A percentile compares a stretch with the other conserved stretches of the same genome.
phyloP scores from a whole-genome alignment of 2,797 vertebrate genomes.

The Pempheris klunzingeri region DNA sequence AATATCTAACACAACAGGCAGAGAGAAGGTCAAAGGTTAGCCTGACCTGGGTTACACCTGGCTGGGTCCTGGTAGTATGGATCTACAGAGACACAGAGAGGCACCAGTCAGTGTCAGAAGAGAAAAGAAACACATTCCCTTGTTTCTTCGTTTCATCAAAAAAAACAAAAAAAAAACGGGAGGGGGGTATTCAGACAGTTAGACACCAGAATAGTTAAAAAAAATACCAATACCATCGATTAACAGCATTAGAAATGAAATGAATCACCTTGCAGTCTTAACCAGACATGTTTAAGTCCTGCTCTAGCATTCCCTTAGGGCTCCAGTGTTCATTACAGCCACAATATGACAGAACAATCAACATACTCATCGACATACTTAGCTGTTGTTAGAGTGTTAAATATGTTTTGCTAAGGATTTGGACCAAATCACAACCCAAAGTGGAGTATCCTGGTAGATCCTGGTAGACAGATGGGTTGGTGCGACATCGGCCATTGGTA shows the following conservation, averaged over 20 bases:
- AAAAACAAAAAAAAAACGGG: neutral
- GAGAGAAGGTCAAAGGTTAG: neutral
- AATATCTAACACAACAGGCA: neutral
- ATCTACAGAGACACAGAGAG: slow-evolving; percentile 69
- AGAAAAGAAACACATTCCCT: neutral
- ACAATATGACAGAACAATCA: neutral
- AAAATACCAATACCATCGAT: neutral
- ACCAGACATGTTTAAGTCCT: neutral
- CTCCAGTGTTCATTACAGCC: neutral
- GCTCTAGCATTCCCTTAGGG: no score
- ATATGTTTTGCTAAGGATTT: neutral
- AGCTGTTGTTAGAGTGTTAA: neutral
- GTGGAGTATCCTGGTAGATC: no score
- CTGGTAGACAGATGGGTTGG: no score
- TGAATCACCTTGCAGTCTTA: neutral
- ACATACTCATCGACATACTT: neutral
- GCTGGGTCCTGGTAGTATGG: slow-evolving; percentile 80
- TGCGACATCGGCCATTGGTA: no score
- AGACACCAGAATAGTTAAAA: neutral
- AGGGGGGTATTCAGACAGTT: neutral
- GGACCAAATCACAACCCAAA: neutral
- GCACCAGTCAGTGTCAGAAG: neutral
- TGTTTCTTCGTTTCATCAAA: neutral
- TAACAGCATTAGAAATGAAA: neutral
- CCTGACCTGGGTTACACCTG: slow-evolving; percentile 85